phyloP scores from a whole-genome alignment of 2,888 invertebrate genomes.

The Catocala sponsa region DNA sequence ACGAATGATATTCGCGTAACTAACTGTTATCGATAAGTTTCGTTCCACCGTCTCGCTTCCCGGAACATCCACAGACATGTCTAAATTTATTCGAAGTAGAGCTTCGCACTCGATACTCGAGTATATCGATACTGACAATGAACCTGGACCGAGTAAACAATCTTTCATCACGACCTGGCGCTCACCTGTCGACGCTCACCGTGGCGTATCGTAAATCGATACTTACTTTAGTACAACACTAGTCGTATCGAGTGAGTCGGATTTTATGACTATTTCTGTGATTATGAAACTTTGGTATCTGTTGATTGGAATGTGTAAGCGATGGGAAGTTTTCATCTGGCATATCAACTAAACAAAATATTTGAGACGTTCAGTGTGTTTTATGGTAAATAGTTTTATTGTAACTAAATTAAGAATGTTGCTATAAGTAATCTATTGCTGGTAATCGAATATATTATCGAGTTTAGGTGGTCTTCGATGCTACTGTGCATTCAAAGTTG shows the following conservation, averaged over 20 bases:
- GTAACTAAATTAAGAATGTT: conserved; percentile 12
- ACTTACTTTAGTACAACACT: conserved; percentile 73
- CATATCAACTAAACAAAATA: conserved; percentile 23
- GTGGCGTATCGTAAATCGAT: conserved; percentile 81
- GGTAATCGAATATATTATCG: conserved; percentile 3
- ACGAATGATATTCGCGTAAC: conserved; percentile 44
- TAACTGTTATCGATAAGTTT: conserved; percentile 39
- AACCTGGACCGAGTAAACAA: conserved; percentile 84
- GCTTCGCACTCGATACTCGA: conserved; percentile 74
- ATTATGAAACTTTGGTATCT: conserved; percentile 66
- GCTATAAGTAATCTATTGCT: conserved; percentile 10
- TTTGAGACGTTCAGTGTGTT: conserved; percentile 21
- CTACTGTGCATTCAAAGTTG: not conserved
- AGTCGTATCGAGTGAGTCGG: conserved; percentile 70
- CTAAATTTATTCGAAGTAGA: conserved; percentile 78
- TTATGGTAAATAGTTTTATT: conserved; percentile 19
- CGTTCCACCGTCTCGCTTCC: conserved; percentile 61
- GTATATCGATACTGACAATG: conserved; percentile 74
- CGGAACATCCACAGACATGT: conserved; percentile 71
- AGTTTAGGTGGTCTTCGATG: conserved; percentile 1
- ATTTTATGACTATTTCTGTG: conserved; percentile 75
- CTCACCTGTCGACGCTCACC: conserved; percentile 75
- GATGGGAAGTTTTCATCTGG: conserved; percentile 25
- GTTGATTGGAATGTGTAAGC: conserved; percentile 50
- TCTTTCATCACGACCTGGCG: conserved; percentile 81